Percentiles rank a stretch among this genome's conserved stretches.
Conservation (phyloP, 2,888 invertebrate genomes). For the Synanthedon vespiformis region DNA sequence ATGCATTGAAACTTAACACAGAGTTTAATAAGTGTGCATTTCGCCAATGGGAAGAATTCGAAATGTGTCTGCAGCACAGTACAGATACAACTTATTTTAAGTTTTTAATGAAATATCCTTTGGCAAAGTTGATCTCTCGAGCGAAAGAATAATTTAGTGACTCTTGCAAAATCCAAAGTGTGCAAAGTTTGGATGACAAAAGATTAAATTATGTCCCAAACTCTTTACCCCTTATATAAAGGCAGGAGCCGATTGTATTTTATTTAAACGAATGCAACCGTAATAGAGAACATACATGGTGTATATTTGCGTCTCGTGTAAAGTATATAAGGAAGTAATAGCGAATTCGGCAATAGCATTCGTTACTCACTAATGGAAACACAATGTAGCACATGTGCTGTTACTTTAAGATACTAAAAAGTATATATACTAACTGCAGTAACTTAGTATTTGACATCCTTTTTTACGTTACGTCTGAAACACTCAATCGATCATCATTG, state of each 20-base stretch:
- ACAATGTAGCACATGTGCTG: no score
- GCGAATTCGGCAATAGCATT: not conserved
- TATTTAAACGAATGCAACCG: not conserved
- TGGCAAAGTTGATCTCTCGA: constrained; percentile 34
- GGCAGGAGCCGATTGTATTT: not conserved
- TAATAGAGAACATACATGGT: not conserved
- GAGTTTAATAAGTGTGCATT: not conserved
- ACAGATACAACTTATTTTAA: constrained; percentile 49
- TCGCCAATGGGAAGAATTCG: not conserved
- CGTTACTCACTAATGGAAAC: no score
- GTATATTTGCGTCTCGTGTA: not conserved
- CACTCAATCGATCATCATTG: no score
- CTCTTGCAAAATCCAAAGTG: constrained; percentile 12
- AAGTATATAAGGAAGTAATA: not conserved
- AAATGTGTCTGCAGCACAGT: constrained; percentile 16
- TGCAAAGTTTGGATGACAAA: constrained; percentile 15
- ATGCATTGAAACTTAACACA: not conserved
- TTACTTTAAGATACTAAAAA: no score
- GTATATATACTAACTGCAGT: no score
- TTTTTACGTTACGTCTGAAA: no score
- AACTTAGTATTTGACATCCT: no score
- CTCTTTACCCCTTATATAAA: not conserved
- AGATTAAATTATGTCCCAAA: constrained; percentile 33
- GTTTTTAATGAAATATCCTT: constrained; percentile 60
- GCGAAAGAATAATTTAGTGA: constrained; percentile 14